Conservation (phyloP, 2,113 vertebrate species). For the Ciconia maguari region DNA sequence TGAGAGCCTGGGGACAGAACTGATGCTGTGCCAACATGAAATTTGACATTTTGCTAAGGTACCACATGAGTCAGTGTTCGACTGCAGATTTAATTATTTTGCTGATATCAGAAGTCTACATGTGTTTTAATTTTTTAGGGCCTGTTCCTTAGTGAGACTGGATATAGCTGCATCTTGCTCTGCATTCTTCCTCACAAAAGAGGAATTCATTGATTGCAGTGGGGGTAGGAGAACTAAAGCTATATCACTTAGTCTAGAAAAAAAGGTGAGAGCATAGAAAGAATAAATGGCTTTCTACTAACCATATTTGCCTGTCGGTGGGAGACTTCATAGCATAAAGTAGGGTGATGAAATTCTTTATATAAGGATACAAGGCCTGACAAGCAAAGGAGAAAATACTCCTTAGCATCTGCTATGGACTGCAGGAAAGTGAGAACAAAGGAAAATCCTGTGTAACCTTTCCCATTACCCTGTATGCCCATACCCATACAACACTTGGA, state of each 20-base stretch:
- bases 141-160: neutral
- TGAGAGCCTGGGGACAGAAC: neutral
- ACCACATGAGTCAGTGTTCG: neutral
- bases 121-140: neutral
- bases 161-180: neutral
- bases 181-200: neutral
- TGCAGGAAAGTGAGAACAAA: neutral
- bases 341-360: neutral
- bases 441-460: neutral
- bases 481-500: neutral
- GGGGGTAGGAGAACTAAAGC: neutral
- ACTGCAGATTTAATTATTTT: slow-evolving; percentile 23
- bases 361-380: neutral
- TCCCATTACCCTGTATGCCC: neutral
- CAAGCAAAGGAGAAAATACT: neutral
- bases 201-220: neutral
- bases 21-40: neutral
- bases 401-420: neutral
- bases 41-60: slow-evolving; percentile 32
- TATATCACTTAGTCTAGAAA: neutral
- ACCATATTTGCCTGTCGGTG: neutral
- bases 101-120: neutral
- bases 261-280: neutral
- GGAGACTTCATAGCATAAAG: neutral
- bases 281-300: neutral